Percentiles rank a stretch among this genome's conserved stretches.
Evolutionary conservation across 2,113 vertebrate species (phyloP).

Genomic region (Osmerus mordax): DNA sequence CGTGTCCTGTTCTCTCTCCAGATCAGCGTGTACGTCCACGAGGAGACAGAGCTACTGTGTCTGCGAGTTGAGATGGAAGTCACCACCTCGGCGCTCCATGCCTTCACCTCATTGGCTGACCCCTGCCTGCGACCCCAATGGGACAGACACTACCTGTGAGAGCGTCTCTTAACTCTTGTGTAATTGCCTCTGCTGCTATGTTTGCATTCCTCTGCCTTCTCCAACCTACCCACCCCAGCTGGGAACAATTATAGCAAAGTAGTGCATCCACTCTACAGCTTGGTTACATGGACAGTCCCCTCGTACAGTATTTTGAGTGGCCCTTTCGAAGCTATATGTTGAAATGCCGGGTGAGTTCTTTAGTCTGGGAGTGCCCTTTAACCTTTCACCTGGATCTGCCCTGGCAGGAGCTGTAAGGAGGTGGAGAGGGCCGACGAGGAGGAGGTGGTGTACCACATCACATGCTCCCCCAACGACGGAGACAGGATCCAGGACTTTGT

Average conservation of each 20-base stretch:
- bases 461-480: constrained; percentile 43
- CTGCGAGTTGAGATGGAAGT: constrained; percentile 75
- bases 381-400: background rate
- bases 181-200: too few species aligned
- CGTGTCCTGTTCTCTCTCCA: constrained; percentile 23
- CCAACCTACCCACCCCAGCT: too few species aligned
- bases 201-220: too few species aligned
- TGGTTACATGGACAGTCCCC: background rate
- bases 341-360: background rate
- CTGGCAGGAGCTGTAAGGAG: constrained; percentile 67
- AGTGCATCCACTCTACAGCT: background rate
- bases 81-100: constrained; percentile 47
- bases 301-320: background rate
- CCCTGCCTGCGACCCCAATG: constrained; percentile 63
- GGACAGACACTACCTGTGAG: constrained; percentile 75
- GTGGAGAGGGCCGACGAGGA: constrained; percentile 63
- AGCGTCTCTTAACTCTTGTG: background rate
- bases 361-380: background rate
- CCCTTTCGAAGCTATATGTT: background rate
- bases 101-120: constrained; percentile 71
- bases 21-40: constrained; percentile 69
- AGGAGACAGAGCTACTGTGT: constrained; percentile 62
- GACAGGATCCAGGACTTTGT: constrained; percentile 67
- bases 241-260: too few species aligned
- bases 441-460: constrained; percentile 71